A percentile compares a stretch with the other conserved stretches of the same genome.
Evolutionary conservation across 2,797 vertebrate species (phyloP).

Genomic region (Silurus lanzhouensis): DNA sequence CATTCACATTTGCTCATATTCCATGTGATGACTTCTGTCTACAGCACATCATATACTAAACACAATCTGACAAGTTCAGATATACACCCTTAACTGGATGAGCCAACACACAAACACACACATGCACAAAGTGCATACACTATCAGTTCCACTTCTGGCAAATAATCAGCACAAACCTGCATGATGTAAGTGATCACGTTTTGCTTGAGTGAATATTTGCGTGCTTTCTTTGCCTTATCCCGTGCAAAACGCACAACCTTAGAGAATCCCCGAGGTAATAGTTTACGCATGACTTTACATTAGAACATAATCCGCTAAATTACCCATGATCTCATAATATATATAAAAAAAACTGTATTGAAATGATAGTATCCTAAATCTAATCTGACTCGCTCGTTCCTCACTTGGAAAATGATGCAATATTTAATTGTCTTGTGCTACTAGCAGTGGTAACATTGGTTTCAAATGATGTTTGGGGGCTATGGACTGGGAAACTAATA

Average conservation of each 20-base stretch:
- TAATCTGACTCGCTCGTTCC: not conserved
- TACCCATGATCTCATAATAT: not conserved
- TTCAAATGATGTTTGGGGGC: not conserved
- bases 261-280: not conserved
- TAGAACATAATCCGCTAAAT: not conserved
- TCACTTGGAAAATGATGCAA: not conserved
- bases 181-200: conserved; percentile 11
- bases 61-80: conserved; percentile 60
- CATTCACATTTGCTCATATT: conserved; percentile 15
- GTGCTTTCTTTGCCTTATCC: not conserved
- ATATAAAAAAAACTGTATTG: not conserved
- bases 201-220: not conserved
- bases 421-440: not conserved
- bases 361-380: not conserved
- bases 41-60: conserved; percentile 57
- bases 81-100: conserved; percentile 60
- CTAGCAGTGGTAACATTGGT: not conserved
- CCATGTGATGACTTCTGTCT: conserved; percentile 47
- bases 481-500: not conserved
- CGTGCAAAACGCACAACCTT: not conserved
- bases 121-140: not conserved
- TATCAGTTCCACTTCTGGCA: conserved; percentile 6
- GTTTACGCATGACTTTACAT: not conserved
- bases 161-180: not conserved
- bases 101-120: not conserved